phyloP scores from a whole-genome alignment of 2,888 invertebrate genomes.

The Miltochrista miniata region DNA sequence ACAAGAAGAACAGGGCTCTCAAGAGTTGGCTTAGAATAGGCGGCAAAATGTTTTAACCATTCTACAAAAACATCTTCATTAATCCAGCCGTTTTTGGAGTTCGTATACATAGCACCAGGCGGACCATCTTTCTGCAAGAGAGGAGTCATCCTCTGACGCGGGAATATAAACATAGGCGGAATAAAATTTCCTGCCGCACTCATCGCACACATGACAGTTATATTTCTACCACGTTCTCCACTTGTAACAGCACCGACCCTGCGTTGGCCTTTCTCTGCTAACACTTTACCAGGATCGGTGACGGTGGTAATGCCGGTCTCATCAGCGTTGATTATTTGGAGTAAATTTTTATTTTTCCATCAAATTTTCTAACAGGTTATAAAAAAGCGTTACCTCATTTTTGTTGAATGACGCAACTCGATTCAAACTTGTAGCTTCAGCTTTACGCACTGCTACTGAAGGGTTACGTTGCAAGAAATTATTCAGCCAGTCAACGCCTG shows the following conservation, averaged over 20 bases:
- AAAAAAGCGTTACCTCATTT: conserved; percentile 28
- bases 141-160: too few relatives aligned
- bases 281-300: background rate
- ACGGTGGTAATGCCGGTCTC: background rate
- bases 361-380: conserved; percentile 28
- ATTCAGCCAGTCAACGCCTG: conserved; percentile 2
- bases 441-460: conserved; percentile 31
- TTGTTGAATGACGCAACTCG: too few relatives aligned
- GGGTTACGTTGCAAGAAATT: conserved; percentile 5
- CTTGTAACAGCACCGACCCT: conserved; percentile 46
- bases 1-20: conserved; percentile 20
- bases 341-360: conserved; percentile 13
- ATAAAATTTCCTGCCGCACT: conserved; percentile 41
- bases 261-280: conserved; percentile 25
- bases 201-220: conserved; percentile 48
- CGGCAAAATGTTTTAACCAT: too few relatives aligned
- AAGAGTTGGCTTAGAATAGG: too few relatives aligned
- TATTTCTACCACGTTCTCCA: conserved; percentile 26
- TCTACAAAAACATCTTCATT: too few relatives aligned
- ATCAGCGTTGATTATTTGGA: background rate
- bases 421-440: conserved; percentile 43
- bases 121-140: too few relatives aligned
- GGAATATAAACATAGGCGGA: too few relatives aligned
- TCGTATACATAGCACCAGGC: too few relatives aligned
- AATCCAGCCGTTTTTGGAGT: too few relatives aligned